Conservation (phyloP, 2,888 invertebrate genomes). For the Mellilla xanthometata region DNA sequence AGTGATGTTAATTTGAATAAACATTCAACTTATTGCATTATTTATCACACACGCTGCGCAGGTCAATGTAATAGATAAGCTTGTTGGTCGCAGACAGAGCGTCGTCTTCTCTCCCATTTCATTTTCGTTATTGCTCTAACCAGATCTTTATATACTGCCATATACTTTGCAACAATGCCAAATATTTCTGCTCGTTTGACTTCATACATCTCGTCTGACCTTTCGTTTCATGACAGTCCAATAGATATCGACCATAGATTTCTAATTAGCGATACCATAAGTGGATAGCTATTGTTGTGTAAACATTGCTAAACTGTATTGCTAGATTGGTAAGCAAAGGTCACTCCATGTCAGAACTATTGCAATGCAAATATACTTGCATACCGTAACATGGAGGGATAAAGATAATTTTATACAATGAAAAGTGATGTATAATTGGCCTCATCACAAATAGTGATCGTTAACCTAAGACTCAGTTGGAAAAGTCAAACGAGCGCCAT, state of each 20-base stretch:
- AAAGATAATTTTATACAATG: conserved; percentile 30
- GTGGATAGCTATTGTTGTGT: conserved; percentile 28
- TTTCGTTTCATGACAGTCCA: conserved; percentile 24
- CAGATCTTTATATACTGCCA: conserved; percentile 20
- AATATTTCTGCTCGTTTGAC: conserved; percentile 22
- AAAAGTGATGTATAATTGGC: conserved; percentile 36
- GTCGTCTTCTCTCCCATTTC: conserved; percentile 44
- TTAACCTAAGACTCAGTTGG: conserved; percentile 34
- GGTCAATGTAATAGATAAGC: conserved; percentile 44
- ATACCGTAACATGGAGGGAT: conserved; percentile 17
- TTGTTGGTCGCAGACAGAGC: conserved; percentile 46
- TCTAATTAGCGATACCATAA: conserved; percentile 32
- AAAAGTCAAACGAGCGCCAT: conserved; percentile 38
- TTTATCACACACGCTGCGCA: conserved; percentile 26
- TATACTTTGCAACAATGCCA: conserved; percentile 20
- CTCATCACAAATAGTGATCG: conserved; percentile 41
- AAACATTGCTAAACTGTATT: conserved; percentile 29
- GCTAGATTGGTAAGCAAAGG: conserved; percentile 16
- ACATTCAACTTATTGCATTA: conserved; percentile 20
- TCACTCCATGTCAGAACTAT: conserved; percentile 28
- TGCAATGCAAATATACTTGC: conserved; percentile 19
- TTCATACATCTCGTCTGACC: conserved; percentile 21
- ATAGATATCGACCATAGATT: conserved; percentile 29
- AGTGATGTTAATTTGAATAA: conserved; percentile 14
- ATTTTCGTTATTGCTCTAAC: conserved; percentile 25